Percentiles rank a stretch among this genome's conserved stretches.
Conservation (phyloP, 2,113 vertebrate species). For the Heterotis niloticus region DNA sequence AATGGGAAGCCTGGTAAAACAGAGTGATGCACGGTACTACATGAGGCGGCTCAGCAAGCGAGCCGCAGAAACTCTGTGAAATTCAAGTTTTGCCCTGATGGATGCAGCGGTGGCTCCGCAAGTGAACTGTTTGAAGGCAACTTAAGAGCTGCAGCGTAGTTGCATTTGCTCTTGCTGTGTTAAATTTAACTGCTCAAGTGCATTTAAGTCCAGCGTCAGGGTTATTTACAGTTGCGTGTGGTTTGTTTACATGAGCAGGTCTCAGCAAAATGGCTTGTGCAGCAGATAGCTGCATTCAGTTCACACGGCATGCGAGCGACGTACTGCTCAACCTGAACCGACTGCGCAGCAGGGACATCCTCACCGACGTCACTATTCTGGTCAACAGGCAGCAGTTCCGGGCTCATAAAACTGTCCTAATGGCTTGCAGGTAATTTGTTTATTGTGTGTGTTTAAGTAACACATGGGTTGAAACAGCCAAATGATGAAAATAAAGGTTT, state of each 20-base stretch:
- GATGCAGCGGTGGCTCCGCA: too few species aligned
- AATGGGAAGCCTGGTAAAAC: too few species aligned
- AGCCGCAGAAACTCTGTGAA: too few species aligned
- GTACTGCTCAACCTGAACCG: conserved; percentile 96
- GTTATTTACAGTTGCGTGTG: not conserved
- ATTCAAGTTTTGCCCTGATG: too few species aligned
- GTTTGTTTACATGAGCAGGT: conserved; percentile 41
- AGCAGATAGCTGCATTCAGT: conserved; percentile 96
- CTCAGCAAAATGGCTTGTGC: conserved; percentile 84
- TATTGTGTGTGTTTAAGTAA: too few species aligned
- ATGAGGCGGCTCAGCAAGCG: too few species aligned
- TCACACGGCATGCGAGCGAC: conserved; percentile 93
- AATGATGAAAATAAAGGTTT: not conserved
- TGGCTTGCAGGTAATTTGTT: conserved; percentile 90
- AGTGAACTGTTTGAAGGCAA: too few species aligned
- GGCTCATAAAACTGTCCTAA: conserved; percentile 96
- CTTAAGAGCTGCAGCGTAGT: too few species aligned
- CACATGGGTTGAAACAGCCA: not conserved
- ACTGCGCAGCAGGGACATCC: conserved; percentile 86
- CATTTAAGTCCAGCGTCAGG: too few species aligned
- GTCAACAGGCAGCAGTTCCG: conserved; percentile 93
- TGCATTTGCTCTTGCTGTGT: too few species aligned
- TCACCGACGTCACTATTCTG: conserved; percentile 92
- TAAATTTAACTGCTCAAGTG: too few species aligned
- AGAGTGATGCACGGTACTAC: too few species aligned